phyloP scores from a whole-genome alignment of 53 echinoderm and acorn worm species.

The Holothuria leucospilota region DNA sequence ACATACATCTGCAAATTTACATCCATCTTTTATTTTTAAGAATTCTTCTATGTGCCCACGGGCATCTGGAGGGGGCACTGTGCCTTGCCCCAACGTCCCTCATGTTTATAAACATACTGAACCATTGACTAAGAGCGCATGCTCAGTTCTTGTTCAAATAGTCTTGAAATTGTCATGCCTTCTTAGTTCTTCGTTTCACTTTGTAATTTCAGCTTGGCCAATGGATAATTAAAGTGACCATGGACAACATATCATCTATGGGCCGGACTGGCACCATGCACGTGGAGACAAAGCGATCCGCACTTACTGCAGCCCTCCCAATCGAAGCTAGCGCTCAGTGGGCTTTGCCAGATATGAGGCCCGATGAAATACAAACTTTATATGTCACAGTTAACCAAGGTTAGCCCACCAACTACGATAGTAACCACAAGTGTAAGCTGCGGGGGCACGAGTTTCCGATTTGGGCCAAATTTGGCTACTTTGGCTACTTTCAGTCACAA shows the following conservation, averaged over 20 bases:
- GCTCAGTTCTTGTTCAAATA: too few species aligned
- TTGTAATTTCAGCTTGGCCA: neutral
- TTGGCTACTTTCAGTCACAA: too few species aligned
- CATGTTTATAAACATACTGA: too few species aligned
- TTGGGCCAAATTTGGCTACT: too few species aligned
- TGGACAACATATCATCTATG: neutral
- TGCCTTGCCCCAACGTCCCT: too few species aligned
- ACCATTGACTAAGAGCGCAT: too few species aligned
- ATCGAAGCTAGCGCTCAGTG: slow-evolving; percentile 57
- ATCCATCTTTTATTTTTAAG: too few species aligned
- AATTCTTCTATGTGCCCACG: too few species aligned
- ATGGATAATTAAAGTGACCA: neutral
- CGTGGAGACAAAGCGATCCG: slow-evolving; percentile 8
- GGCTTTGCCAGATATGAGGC: slow-evolving; percentile 51
- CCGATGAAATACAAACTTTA: slow-evolving; percentile 65
- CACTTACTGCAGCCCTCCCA: slow-evolving; percentile 37
- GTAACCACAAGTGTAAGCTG: slow-evolving; percentile 35
- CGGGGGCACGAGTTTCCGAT: slow-evolving; percentile 13
- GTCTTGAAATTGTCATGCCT: too few species aligned
- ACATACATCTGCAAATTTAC: too few species aligned
- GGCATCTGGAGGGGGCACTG: too few species aligned
- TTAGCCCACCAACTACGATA: neutral
- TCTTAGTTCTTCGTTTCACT: neutral
- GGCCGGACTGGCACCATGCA: slow-evolving; percentile 5
- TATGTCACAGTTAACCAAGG: slow-evolving; percentile 71